These are phyloP conservation scores for Panulirus ornatus DNA, from an alignment of 1,140 invertebrate genomes.

Conservation along the genomic window DNA sequence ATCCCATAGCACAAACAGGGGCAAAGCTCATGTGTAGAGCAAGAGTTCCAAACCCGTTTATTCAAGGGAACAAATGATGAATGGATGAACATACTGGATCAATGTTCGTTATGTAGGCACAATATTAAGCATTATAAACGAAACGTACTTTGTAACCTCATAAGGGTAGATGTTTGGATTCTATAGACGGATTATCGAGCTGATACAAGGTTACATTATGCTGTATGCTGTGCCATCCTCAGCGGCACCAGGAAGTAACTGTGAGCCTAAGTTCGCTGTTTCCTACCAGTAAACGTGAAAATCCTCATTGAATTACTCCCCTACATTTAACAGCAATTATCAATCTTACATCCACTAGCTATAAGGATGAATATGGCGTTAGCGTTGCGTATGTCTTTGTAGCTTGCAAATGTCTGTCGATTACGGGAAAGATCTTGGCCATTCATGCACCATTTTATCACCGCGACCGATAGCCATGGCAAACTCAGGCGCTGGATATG, in stretches of 20 bases:
- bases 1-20: too few species aligned
- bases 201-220: too few species aligned
- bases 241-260: background rate
- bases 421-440: slow-evolving; percentile 41
- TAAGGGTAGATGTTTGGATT: too few species aligned
- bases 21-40: too few species aligned
- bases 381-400: background rate
- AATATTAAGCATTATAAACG: too few species aligned
- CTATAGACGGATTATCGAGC: too few species aligned
- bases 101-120: too few species aligned
- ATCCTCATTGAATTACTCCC: background rate
- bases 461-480: slow-evolving; percentile 50
- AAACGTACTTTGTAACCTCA: too few species aligned
- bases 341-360: background rate
- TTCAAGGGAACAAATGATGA: too few species aligned
- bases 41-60: too few species aligned
- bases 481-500: slow-evolving; percentile 52
- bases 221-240: too few species aligned
- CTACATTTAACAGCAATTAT: background rate
- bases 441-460: slow-evolving; percentile 64
- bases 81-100: too few species aligned
- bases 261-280: background rate
- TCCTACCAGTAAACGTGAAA: background rate
- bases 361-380: background rate
- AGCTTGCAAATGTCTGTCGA: slow-evolving; percentile 45